Percentiles rank a stretch among this genome's conserved stretches.
Evolutionary conservation across 2,888 invertebrate species (phyloP).

Genomic region (Agriopis marginaria): DNA sequence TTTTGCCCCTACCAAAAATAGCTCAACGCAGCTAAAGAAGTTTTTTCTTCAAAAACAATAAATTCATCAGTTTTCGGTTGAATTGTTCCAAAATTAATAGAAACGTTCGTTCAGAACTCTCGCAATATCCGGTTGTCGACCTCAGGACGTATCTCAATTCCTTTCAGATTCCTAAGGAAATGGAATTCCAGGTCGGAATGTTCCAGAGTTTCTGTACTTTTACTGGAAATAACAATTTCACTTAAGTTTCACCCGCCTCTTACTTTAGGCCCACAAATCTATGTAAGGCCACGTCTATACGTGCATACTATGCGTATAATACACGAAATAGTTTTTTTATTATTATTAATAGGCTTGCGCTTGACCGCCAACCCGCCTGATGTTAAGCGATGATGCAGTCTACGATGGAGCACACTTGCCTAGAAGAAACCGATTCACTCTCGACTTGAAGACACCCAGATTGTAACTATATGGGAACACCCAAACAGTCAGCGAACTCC

Average conservation of each 20-base stretch:
- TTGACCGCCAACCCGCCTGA: too few species aligned
- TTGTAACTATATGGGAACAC: too few species aligned
- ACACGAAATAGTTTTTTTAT: too few species aligned
- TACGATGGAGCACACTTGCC: too few species aligned
- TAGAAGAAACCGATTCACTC: too few species aligned
- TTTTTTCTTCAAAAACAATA: background rate
- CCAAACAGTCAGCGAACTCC: too few species aligned
- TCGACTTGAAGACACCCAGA: too few species aligned
- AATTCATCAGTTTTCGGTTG: background rate
- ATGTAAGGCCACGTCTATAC: background rate
- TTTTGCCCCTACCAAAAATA: too few species aligned
- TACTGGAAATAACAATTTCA: background rate
- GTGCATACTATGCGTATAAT: too few species aligned
- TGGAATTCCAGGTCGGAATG: slow-evolving; percentile 18
- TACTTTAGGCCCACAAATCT: background rate
- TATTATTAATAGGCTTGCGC: too few species aligned
- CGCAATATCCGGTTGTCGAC: slow-evolving; percentile 36
- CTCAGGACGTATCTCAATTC: slow-evolving; percentile 19
- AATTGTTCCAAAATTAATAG: slow-evolving; percentile 7
- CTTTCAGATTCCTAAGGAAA: slow-evolving; percentile 19
- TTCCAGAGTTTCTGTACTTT: background rate
- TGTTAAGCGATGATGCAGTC: too few species aligned
- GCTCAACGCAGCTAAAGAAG: too few species aligned
- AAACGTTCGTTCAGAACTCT: slow-evolving; percentile 4
- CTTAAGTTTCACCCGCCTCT: background rate